phyloP scores from a whole-genome alignment of 2,888 invertebrate genomes.

The Eugnorisma glareosa region DNA sequence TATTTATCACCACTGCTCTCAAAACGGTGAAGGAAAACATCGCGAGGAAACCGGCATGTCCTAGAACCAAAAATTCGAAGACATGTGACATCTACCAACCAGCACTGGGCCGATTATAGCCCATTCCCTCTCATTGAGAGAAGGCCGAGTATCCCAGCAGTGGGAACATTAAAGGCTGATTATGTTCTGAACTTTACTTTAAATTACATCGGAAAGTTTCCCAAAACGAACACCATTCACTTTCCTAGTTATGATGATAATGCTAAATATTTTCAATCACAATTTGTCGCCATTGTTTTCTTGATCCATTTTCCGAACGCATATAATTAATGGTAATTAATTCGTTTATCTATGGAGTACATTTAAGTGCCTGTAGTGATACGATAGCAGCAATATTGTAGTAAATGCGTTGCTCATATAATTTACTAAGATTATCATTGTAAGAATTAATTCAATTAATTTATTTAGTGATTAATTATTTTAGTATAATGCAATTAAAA shows the following conservation, averaged over 20 bases:
- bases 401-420: conserved; percentile 26
- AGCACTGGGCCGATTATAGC: too few relatives aligned
- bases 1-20: too few relatives aligned
- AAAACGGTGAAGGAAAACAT: too few relatives aligned
- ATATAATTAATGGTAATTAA: conserved; percentile 28
- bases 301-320: background rate
- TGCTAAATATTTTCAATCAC: background rate
- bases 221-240: background rate
- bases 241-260: background rate
- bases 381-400: background rate
- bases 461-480: background rate
- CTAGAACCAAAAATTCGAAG: too few relatives aligned
- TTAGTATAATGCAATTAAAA: background rate
- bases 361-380: conserved; percentile 29
- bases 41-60: too few relatives aligned
- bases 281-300: background rate
- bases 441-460: background rate
- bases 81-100: too few relatives aligned
- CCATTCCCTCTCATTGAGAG: too few relatives aligned
- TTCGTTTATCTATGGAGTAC: background rate
- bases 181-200: background rate
- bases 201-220: background rate
- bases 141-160: too few relatives aligned
- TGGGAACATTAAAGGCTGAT: too few relatives aligned
- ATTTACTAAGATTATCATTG: background rate